phyloP scores from a whole-genome alignment of 2,888 invertebrate genomes.

The Zaprionus lineosus region DNA sequence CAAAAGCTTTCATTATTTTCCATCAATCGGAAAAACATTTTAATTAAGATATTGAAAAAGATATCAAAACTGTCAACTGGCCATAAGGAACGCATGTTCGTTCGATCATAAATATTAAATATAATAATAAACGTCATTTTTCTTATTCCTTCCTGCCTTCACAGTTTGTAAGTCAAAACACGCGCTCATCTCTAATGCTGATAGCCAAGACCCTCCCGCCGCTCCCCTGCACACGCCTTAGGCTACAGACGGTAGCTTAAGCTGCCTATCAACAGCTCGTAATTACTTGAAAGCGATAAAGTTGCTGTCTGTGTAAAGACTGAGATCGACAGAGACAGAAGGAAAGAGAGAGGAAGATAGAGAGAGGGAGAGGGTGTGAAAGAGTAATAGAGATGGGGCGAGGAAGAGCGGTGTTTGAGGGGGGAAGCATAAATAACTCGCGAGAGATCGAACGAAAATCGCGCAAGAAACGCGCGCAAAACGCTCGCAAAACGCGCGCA shows the following conservation, averaged over 20 bases:
- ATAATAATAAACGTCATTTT: not conserved
- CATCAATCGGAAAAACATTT: no score
- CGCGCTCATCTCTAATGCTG: constrained; percentile 52
- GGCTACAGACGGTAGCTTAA: constrained; percentile 62
- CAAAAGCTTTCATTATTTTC: no score
- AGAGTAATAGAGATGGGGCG: not conserved
- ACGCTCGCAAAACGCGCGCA: constrained; percentile 37
- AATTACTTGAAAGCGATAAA: constrained; percentile 72
- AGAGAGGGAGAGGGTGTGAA: no score
- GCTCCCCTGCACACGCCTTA: no score
- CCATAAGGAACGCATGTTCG: no score
- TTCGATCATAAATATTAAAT: no score
- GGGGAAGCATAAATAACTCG: constrained; percentile 55
- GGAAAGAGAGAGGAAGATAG: not conserved
- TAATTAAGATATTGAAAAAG: no score
- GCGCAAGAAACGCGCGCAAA: constrained; percentile 36
- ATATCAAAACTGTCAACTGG: no score
- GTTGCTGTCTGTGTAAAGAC: constrained; percentile 47
- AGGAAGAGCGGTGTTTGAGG: constrained; percentile 1
- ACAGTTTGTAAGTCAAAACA: constrained; percentile 22
- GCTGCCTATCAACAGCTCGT: constrained; percentile 76
- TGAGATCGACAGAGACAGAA: constrained; percentile 13
- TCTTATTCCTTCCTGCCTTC: not conserved
- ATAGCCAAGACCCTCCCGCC: constrained; percentile 23
- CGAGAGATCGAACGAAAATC: constrained; percentile 19